Percentiles rank a stretch among this genome's conserved stretches.
These are phyloP conservation scores for Gymnoscopelus microlampas DNA, from an alignment of 2,797 vertebrate genomes.

Conservation along the genomic window DNA sequence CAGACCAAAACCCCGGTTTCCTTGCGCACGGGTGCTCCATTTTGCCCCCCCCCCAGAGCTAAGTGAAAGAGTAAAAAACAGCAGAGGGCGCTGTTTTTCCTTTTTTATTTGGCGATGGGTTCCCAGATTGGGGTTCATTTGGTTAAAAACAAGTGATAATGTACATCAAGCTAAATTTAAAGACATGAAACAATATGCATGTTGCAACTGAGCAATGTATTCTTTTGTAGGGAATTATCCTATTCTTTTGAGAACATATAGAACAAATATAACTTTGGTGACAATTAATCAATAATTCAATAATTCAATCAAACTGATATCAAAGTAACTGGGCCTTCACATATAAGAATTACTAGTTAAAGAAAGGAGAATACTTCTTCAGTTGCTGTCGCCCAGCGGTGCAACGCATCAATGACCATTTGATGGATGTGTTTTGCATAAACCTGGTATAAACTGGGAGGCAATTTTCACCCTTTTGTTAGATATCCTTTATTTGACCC, in stretches of 20 bases:
- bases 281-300: not conserved
- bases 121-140: too few species aligned
- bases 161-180: not conserved
- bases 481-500: conserved; percentile 56
- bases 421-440: conserved; percentile 50
- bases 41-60: too few species aligned
- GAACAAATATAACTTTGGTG: not conserved
- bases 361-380: not conserved
- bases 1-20: too few species aligned
- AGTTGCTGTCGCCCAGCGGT: not conserved
- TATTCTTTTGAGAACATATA: not conserved
- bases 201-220: too few species aligned
- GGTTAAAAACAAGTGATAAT: not conserved
- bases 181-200: too few species aligned
- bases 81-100: too few species aligned
- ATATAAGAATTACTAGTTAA: not conserved
- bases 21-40: too few species aligned
- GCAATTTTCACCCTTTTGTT: conserved; percentile 45
- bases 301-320: not conserved
- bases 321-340: not conserved
- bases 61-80: too few species aligned
- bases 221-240: not conserved
- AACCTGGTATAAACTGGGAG: conserved; percentile 50
- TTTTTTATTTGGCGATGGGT: too few species aligned
- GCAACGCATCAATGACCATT: not conserved